Base-by-base conservation (phyloP, 2,888 invertebrate species). In the Synanthedon andrenaeformis region DNA sequence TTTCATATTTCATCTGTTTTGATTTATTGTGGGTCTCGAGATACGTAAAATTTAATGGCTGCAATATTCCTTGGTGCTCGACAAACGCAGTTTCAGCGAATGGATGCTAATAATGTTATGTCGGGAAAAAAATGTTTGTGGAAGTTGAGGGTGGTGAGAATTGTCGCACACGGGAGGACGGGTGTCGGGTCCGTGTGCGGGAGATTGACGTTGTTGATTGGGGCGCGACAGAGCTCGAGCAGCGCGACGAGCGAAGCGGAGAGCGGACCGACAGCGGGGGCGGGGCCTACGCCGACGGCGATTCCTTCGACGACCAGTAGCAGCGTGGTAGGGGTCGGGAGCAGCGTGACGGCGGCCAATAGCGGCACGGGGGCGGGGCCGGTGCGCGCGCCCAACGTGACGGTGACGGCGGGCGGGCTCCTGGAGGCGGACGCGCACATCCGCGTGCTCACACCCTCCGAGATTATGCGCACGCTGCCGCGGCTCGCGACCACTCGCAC, bases 401-500 rank as follows among this genome's bases (percentile, higher is more conserved):
- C 91, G 70, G 91, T 91, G 65, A 91, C 91, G 85, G 90, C 91
- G 67, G 87, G 85, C 78, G 89, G 89, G 76, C 80, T 85, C 76
- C 84, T 87, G 77, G 82, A 85, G 81, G 85, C 87, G 66, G 94
- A 94, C 89, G 94, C 94, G 87, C 94, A 94, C 89, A 94, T 94
- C 85, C 92, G 94, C 83, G 94, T 94, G 88, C 91, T 95, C 82
- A 95, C 95, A 74, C 94, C 95, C 74, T 94, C 94, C 70, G 94
- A 95, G 91, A 94, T 95, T 85, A 94, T 94, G 94, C 92, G 94
- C 91, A 94, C 94, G 79, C 91, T 94, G 89, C 94, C 95, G 82
- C 93, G 93, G 84, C 91, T 94, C 85, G 92, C 92, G 91, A 91
- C 89, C 90, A 91, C 89, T 90, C 59, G 65, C 63, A 65, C 65